These are phyloP conservation scores for Euschistus heros DNA, from an alignment of 1,140 invertebrate genomes.

Conservation along the genomic window DNA sequence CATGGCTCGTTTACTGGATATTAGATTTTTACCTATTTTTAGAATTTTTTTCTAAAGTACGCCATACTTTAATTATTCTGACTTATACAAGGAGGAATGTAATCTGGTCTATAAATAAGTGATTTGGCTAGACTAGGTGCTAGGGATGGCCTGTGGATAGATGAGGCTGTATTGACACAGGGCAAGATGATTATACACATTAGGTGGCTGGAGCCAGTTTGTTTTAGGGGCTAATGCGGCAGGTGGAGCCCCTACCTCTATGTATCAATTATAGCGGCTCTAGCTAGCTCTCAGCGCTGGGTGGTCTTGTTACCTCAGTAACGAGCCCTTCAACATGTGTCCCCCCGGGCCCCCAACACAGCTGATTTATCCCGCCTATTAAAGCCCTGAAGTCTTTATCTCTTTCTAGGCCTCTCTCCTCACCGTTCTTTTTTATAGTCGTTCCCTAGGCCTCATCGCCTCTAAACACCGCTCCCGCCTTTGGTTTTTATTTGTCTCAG, in stretches of 20 bases:
- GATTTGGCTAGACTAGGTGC: not conserved
- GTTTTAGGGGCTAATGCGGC: slow-evolving; percentile 15
- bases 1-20: too few species aligned
- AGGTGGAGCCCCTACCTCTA: slow-evolving; percentile 5
- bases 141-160: not conserved
- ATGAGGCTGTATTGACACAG: slow-evolving; percentile 6
- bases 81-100: too few species aligned
- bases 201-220: slow-evolving; percentile 13
- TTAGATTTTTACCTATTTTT: too few species aligned
- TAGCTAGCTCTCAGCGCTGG: not conserved
- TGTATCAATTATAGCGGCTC: slow-evolving; percentile 7
- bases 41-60: too few species aligned
- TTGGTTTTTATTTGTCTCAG: slow-evolving; percentile 2
- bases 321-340: not conserved
- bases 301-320: slow-evolving; percentile 14
- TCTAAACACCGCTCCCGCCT: slow-evolving; percentile 14
- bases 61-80: too few species aligned
- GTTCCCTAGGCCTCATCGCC: slow-evolving; percentile 8
- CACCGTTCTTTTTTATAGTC: not conserved
- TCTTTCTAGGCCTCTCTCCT: not conserved
- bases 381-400: slow-evolving; percentile 15
- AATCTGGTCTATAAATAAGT: not conserved
- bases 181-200: slow-evolving; percentile 9
- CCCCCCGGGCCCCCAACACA: slow-evolving; percentile 2
- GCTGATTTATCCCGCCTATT: slow-evolving; percentile 14